A percentile compares a stretch with the other conserved stretches of the same genome.
phyloP scores from a whole-genome alignment of 2,888 invertebrate species.

The Trissolcus brochymenae region DNA sequence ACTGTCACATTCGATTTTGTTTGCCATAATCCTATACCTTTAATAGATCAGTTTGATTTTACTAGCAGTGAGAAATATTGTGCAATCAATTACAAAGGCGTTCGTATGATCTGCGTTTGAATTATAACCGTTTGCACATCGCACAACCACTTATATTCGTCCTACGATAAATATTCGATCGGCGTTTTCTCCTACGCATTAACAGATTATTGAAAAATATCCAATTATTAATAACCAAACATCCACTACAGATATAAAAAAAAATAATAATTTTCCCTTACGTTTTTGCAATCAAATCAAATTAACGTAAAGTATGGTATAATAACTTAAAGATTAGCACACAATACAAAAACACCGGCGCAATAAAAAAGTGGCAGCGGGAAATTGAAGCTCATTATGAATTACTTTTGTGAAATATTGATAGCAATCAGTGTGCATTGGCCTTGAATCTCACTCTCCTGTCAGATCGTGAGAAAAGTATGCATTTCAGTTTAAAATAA shows the following conservation, averaged over 20 bases:
- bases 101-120: slow-evolving; percentile 2
- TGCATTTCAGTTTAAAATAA: not conserved
- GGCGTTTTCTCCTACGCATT: too few relatives aligned
- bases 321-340: slow-evolving; percentile 10
- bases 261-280: too few relatives aligned
- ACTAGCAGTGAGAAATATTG: slow-evolving; percentile 8
- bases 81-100: slow-evolving; percentile 26
- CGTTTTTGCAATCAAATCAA: too few relatives aligned
- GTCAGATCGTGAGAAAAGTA: slow-evolving; percentile 27
- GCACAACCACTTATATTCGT: not conserved
- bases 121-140: slow-evolving; percentile 12
- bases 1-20: slow-evolving; percentile 14
- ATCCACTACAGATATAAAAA: too few relatives aligned
- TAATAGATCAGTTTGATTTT: slow-evolving; percentile 18
- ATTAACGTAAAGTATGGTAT: not conserved
- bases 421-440: slow-evolving; percentile 34
- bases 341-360: slow-evolving; percentile 1
- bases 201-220: too few relatives aligned
- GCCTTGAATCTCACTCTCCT: slow-evolving; percentile 33
- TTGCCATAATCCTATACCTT: slow-evolving; percentile 8
- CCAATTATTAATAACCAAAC: too few relatives aligned
- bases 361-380: slow-evolving; percentile 9
- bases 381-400: slow-evolving; percentile 25
- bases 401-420: slow-evolving; percentile 30
- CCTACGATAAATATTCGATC: not conserved